phyloP scores from a whole-genome alignment of 2,888 invertebrate species.

The Agrotis clavis region DNA sequence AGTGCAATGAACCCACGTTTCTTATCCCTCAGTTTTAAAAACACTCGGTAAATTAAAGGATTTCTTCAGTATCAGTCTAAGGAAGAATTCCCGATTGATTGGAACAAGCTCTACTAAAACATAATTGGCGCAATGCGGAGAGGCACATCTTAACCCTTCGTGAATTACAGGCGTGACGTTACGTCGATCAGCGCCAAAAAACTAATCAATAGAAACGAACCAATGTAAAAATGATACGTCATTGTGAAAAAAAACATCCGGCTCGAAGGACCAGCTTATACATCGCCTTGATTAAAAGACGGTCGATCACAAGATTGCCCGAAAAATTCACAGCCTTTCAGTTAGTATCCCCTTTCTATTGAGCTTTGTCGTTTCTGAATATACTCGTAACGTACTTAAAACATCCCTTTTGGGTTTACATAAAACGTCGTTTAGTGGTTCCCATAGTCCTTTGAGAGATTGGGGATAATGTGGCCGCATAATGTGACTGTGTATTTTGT shows the following conservation, averaged over 20 bases:
- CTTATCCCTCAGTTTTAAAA: background rate
- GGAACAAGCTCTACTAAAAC: no score
- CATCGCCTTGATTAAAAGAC: slow-evolving; percentile 9
- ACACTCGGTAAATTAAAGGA: background rate
- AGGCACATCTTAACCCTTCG: no score
- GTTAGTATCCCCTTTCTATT: slow-evolving; percentile 10
- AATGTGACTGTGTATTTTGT: slow-evolving; percentile 18
- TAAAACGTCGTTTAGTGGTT: slow-evolving; percentile 37
- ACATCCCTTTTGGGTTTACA: slow-evolving; percentile 39
- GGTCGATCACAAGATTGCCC: background rate
- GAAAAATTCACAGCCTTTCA: slow-evolving; percentile 5
- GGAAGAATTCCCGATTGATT: no score
- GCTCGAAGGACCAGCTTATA: slow-evolving; percentile 5
- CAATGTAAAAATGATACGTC: background rate
- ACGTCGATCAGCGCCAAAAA: background rate
- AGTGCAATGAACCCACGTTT: no score
- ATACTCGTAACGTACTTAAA: slow-evolving; percentile 17
- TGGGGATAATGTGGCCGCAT: slow-evolving; percentile 24
- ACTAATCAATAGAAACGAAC: background rate
- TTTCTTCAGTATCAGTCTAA: no score
- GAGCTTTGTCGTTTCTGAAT: slow-evolving; percentile 14
- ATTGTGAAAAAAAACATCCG: background rate
- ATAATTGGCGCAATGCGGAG: no score
- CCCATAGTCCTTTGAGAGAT: slow-evolving; percentile 7
- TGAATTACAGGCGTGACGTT: no score